Evolutionary conservation across 2,113 vertebrate species (phyloP).

Genomic region (human): GRCh38 chr2:142593501-142594000

Average conservation of each 20-base stretch:
- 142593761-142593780: neutral
- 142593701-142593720: neutral
- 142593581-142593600: neutral
- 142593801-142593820: neutral
- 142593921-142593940: neutral
- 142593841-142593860: neutral
- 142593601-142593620: neutral
- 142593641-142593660: neutral
- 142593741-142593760: neutral
- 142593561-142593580: neutral
- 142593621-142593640: neutral
- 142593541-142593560: neutral
- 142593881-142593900: neutral
- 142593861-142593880: neutral
- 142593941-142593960: neutral
- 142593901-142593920: neutral
- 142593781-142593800: neutral
- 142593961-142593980: neutral
- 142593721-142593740: neutral
- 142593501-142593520: neutral
- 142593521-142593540: neutral
- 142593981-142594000: neutral
- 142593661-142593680: neutral
- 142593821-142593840: neutral
- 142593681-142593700: neutral